phyloP scores from a whole-genome alignment of 2,888 invertebrate species.

The Eledone cirrhosa region DNA sequence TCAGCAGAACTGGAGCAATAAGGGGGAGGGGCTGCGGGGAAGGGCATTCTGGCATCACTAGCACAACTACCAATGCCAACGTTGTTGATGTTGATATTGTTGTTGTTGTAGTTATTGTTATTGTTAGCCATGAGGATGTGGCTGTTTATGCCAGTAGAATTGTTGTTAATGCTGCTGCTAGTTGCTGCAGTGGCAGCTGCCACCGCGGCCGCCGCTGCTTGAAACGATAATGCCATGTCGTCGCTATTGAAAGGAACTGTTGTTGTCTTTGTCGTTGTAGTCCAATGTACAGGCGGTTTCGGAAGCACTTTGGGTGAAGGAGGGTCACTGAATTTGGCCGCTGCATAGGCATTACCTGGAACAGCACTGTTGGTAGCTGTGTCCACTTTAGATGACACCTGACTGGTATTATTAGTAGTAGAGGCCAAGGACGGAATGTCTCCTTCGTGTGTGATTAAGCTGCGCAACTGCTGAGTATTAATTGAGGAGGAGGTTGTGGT shows the following conservation, averaged over 20 bases:
- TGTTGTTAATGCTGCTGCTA: not conserved
- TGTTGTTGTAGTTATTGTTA: not conserved
- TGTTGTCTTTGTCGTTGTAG: conserved; percentile 51
- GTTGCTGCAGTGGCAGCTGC: conserved; percentile 33
- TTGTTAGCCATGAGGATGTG: not conserved
- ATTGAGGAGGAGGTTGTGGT: no score
- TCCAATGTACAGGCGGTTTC: conserved; percentile 84
- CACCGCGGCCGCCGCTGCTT: not conserved
- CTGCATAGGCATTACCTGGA: conserved; percentile 70
- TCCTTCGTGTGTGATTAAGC: conserved; percentile 12
- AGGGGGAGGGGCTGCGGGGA: not conserved
- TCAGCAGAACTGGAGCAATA: conserved; percentile 32
- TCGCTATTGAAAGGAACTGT: not conserved
- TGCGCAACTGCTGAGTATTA: not conserved
- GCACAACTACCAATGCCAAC: conserved; percentile 2
- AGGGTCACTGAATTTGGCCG: conserved; percentile 84
- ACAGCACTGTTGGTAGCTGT: not conserved
- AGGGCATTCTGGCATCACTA: not conserved
- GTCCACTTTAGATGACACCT: not conserved
- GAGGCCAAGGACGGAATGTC: conserved; percentile 26
- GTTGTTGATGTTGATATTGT: not conserved
- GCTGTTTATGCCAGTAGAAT: not conserved
- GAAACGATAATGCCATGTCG: not conserved
- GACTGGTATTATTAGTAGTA: not conserved
- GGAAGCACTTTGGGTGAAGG: conserved; percentile 82